Evolutionary conservation across 2,797 vertebrate species (phyloP).

Genomic region (Chromobotia macracanthus): DNA sequence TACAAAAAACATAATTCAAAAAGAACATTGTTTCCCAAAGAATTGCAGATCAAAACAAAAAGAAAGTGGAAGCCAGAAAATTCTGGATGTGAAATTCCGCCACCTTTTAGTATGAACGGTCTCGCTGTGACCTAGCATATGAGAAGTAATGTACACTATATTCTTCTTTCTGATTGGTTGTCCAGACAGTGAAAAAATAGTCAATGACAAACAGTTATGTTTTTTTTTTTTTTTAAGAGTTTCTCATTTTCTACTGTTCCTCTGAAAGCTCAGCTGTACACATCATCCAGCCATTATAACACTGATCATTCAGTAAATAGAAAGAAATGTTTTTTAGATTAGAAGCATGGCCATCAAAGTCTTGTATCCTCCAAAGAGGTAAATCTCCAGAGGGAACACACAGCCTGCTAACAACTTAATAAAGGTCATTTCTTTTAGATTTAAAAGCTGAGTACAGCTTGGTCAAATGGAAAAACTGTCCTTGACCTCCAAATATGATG

Average conservation of each 20-base stretch:
- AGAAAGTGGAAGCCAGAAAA: not conserved
- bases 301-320: not conserved
- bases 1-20: too few relatives aligned
- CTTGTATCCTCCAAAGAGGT: constrained; percentile 31
- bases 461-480: constrained; percentile 24
- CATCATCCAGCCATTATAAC: constrained; percentile 53
- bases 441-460: not conserved
- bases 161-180: not conserved
- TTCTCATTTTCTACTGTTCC: constrained; percentile 50
- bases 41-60: not conserved
- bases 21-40: not conserved
- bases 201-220: constrained; percentile 53
- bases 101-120: not conserved
- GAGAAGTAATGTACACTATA: not conserved
- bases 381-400: constrained; percentile 46
- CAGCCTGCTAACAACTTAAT: constrained; percentile 56
- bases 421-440: constrained; percentile 22
- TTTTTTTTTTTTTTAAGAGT: constrained; percentile 10
- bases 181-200: not conserved
- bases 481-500: constrained; percentile 16
- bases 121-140: constrained; percentile 13
- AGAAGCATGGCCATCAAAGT: constrained; percentile 58
- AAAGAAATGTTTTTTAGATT: constrained; percentile 59
- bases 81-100: not conserved
- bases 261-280: constrained; percentile 57